These are phyloP conservation scores for Empis stercorea DNA, from an alignment of 2,888 invertebrate genomes.

Conservation along the genomic window DNA sequence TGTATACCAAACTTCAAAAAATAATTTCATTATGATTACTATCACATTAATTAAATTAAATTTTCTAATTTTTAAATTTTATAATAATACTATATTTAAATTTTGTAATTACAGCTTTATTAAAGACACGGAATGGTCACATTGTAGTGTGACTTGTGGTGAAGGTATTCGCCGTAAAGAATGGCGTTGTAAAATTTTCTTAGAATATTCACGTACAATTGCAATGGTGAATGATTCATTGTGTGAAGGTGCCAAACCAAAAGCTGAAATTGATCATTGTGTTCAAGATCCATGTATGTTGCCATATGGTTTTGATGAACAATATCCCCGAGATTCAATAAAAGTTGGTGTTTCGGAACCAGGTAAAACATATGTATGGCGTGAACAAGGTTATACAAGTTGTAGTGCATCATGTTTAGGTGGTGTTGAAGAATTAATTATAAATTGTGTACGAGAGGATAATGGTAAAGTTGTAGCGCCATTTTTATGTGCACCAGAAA, in stretches of 20 bases:
- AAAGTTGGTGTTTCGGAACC: constrained; percentile 60
- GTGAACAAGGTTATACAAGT: constrained; percentile 76
- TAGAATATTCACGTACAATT: constrained; percentile 81
- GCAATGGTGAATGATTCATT: constrained; percentile 78
- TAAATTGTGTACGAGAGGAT: constrained; percentile 77
- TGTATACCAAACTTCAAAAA: no score
- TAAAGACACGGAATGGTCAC: constrained; percentile 77
- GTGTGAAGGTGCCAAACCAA: constrained; percentile 75
- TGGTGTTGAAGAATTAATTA: constrained; percentile 73
- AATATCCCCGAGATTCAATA: constrained; percentile 35
- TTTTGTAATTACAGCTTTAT: constrained; percentile 78
- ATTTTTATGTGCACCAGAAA: constrained; percentile 72
- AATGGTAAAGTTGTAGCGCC: constrained; percentile 78
- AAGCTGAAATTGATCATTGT: constrained; percentile 70
- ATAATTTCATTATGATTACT: no score
- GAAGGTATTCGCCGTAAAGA: constrained; percentile 74
- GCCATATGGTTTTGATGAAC: constrained; percentile 43
- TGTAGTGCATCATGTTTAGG: constrained; percentile 93
- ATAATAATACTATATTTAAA: neutral
- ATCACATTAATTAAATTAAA: no score
- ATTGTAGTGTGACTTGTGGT: constrained; percentile 85
- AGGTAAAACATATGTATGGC: constrained; percentile 78
- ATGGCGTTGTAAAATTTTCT: constrained; percentile 89
- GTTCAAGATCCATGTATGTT: constrained; percentile 62
- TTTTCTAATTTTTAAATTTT: no score